Conservation (phyloP, 1,140 invertebrate genomes). For the Neomicropteryx cornuta region DNA sequence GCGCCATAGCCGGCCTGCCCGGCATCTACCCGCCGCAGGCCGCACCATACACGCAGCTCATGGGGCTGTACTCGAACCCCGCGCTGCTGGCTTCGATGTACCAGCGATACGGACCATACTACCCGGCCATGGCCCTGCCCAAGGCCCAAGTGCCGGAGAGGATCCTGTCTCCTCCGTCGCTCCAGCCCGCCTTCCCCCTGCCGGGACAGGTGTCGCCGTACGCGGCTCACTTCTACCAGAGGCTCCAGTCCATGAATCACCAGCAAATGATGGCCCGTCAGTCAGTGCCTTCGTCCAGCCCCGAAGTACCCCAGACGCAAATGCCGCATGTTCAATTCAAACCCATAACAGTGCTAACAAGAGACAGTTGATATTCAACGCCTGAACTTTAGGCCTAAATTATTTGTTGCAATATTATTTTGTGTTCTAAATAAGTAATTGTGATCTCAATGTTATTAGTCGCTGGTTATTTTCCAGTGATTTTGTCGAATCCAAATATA, state of each 20-base stretch:
- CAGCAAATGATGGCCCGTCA: too few relatives aligned
- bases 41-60: constrained; percentile 26
- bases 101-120: constrained; percentile 30
- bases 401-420: constrained; percentile 11
- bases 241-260: constrained; percentile 30
- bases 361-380: constrained; percentile 31
- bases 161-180: constrained; percentile 21
- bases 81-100: constrained; percentile 30
- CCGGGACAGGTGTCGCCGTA: constrained; percentile 13
- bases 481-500: too few relatives aligned
- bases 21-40: constrained; percentile 37
- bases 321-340: constrained; percentile 29
- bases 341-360: constrained; percentile 36
- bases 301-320: constrained; percentile 38
- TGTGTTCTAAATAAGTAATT: constrained; percentile 1
- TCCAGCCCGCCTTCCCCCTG: constrained; percentile 17
- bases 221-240: constrained; percentile 34
- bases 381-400: constrained; percentile 7
- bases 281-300: too few relatives aligned
- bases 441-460: background rate
- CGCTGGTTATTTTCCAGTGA: too few relatives aligned
- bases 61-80: constrained; percentile 32
- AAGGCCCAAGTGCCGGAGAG: too few relatives aligned
- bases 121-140: constrained; percentile 21
- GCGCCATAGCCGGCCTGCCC: constrained; percentile 34